These are phyloP conservation scores for Chrosomus eos DNA, from an alignment of 2,797 vertebrate species.

Conservation along the genomic window DNA sequence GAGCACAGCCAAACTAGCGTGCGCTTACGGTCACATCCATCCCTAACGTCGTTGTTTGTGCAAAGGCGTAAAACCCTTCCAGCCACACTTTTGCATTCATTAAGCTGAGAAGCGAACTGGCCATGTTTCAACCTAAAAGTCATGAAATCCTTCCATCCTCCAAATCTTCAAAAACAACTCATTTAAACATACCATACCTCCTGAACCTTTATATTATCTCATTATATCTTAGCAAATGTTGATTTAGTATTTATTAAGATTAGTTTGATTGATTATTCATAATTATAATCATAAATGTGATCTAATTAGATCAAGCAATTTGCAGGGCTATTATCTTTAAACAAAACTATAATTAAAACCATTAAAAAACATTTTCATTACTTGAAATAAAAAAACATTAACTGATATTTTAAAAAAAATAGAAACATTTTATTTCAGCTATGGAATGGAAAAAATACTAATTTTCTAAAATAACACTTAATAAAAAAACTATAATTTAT, in stretches of 20 bases:
- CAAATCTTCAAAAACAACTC: neutral
- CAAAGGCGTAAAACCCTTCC: slow-evolving; percentile 64
- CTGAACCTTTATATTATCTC: neutral
- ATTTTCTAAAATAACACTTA: neutral
- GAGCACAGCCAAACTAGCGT: slow-evolving; percentile 49
- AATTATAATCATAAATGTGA: neutral
- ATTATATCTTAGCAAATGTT: neutral
- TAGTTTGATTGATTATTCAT: neutral
- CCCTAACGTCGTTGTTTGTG: slow-evolving; percentile 60
- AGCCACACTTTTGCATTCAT: slow-evolving; percentile 63
- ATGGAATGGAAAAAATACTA: neutral
- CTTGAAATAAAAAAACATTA: neutral
- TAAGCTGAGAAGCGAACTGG: slow-evolving; percentile 29
- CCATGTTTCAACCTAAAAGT: neutral
- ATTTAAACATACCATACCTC: neutral
- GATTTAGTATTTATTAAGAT: neutral
- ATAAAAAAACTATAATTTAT: too few species aligned
- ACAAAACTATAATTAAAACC: neutral
- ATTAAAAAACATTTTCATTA: neutral
- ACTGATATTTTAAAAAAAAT: neutral
- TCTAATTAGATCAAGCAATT: neutral
- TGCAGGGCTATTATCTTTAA: neutral
- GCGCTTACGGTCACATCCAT: slow-evolving; percentile 55
- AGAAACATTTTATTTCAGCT: neutral
- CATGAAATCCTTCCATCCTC: neutral